Evolutionary conservation across 2,888 invertebrate species (phyloP), one percentile per base, ranked within the genome.

Genomic region (Apodemia hepburni): DNA sequence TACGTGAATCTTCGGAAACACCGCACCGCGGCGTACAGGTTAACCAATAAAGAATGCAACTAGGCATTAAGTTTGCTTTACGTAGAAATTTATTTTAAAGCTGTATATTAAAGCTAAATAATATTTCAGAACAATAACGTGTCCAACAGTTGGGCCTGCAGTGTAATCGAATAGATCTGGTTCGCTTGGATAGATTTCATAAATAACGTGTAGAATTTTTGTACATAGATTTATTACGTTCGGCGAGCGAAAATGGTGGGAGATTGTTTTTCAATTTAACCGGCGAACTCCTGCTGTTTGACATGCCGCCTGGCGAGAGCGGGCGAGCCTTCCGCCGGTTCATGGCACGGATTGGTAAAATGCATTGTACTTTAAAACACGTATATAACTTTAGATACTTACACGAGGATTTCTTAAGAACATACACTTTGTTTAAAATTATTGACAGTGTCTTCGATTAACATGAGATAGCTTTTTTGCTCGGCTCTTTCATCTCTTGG

Each of bases 241-340:
- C 86, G 85, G 82, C 84, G 84, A 84, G 88, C 87, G 88, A 91
- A 91, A 92, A 90, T 91, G 87, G 88, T 85, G 86, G 89, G 90
- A 90, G 92, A 90, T 91, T 90, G 91, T 92, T 92, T 92, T 92
- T 92, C 92, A 92, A 92, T 92, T 92, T 89, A 85, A 87, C 85
- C 78, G 81, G 77, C 72, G 91, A 78, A 75, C 81, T 80, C 92
- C 92, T 76, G 92, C 92, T 90, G 92, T 78, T 81, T 80, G 85
- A 85, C 87, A 84, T 76, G 85, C 85, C 84, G 87, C 85, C 80
- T 76, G 85, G 80, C 82, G 81, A 73, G 74, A 65, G 66, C 69
- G 66, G 38, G 67, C 69, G 63, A 76, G 75, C 73, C 77, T 73
- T 76, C 76, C 71, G 64, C 72, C 64, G 61, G 75, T 68, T 63